Evolutionary conservation across 2,797 vertebrate genomes (phyloP).

Genomic region (Gobionotothen gibberifrons): DNA sequence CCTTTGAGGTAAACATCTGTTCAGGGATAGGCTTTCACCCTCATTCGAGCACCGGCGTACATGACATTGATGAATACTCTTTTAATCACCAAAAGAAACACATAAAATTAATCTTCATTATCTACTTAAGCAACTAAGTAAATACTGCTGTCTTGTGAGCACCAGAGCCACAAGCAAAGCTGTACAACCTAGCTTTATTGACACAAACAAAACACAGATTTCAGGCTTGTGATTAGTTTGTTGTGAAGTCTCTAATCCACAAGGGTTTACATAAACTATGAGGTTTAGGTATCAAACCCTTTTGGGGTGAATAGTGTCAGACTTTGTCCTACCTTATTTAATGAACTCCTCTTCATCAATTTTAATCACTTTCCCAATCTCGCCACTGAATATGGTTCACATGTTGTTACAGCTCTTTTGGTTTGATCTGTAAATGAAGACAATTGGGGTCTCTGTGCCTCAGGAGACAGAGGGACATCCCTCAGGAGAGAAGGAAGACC

Average conservation of each 20-base stretch:
- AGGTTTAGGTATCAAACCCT: slow-evolving; percentile 26
- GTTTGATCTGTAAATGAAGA: slow-evolving; percentile 43
- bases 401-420: slow-evolving; percentile 17
- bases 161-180: slow-evolving; percentile 39
- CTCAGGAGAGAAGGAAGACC: slow-evolving; percentile 67
- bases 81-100: slow-evolving; percentile 83
- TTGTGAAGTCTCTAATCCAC: slow-evolving; percentile 39
- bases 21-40: slow-evolving; percentile 83
- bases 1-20: slow-evolving; percentile 84
- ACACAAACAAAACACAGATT: slow-evolving; percentile 43
- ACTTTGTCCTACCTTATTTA: slow-evolving; percentile 8
- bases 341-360: slow-evolving; percentile 8
- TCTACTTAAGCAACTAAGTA: slow-evolving; percentile 69
- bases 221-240: slow-evolving; percentile 39
- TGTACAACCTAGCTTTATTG: slow-evolving; percentile 39
- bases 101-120: slow-evolving; percentile 81
- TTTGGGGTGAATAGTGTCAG: slow-evolving; percentile 22
- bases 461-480: slow-evolving; percentile 42
- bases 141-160: slow-evolving; percentile 58
- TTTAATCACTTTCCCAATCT: slow-evolving; percentile 14
- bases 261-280: slow-evolving; percentile 15
- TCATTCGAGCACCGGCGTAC: slow-evolving; percentile 65
- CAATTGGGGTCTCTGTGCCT: slow-evolving; percentile 34
- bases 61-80: slow-evolving; percentile 80
- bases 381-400: slow-evolving; percentile 12